Conservation (phyloP, 30 jellyfish, hydroid and myxozoan species). For the Aurelia sp. region DNA sequence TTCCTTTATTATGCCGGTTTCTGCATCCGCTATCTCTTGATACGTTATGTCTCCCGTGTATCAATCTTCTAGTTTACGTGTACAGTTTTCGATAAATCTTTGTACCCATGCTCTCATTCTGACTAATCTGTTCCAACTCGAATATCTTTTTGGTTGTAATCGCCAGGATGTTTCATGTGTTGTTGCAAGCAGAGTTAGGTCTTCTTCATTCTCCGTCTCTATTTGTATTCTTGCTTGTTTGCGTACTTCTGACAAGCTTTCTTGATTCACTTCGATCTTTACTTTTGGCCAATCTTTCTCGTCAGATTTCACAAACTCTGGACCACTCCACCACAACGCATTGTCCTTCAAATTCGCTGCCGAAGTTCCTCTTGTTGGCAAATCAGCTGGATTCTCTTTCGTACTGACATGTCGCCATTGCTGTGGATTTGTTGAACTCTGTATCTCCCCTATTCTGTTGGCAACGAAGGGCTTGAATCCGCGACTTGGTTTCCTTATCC, state of each 20-base stretch:
- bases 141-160: background rate
- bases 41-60: background rate
- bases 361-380: background rate
- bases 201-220: background rate
- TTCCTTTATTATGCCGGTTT: too few relatives aligned
- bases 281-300: background rate
- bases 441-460: conserved; percentile 33
- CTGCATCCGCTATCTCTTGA: too few relatives aligned
- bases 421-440: conserved; percentile 9
- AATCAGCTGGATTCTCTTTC: background rate
- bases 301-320: background rate
- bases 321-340: background rate
- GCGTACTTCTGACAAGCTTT: conserved; percentile 3
- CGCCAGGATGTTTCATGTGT: background rate
- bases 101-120: conserved; percentile 18
- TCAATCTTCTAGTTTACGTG: background rate
- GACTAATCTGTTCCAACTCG: conserved; percentile 11
- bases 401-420: background rate
- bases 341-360: background rate
- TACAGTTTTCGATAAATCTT: background rate
- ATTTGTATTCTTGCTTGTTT: too few relatives aligned
- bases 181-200: background rate
- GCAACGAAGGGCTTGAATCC: conserved; percentile 42
- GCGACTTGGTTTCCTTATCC: conserved; percentile 29
- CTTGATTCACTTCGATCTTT: background rate